These are phyloP conservation scores for Harpagifer antarcticus DNA, from an alignment of 2,797 vertebrate genomes.

Conservation along the genomic window DNA sequence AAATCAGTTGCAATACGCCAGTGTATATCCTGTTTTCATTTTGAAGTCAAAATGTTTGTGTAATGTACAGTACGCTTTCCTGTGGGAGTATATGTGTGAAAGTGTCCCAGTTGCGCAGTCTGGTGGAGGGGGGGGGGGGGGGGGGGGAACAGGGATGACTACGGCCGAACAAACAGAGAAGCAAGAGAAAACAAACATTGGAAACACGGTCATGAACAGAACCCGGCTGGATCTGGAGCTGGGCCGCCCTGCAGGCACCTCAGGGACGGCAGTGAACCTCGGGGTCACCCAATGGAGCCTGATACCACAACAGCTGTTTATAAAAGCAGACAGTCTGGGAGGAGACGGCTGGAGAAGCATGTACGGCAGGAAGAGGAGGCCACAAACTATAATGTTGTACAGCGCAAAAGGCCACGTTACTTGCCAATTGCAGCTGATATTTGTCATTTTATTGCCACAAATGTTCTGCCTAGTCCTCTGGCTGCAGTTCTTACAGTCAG, in stretches of 20 bases:
- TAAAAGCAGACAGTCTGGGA: constrained; percentile 73
- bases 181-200: constrained; percentile 79
- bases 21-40: constrained; percentile 74
- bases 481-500: constrained; percentile 11
- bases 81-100: constrained; percentile 81
- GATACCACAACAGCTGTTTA: constrained; percentile 79
- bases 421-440: constrained; percentile 47
- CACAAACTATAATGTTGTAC: constrained; percentile 57
- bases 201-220: constrained; percentile 76
- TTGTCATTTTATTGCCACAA: constrained; percentile 26
- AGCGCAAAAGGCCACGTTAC: constrained; percentile 49
- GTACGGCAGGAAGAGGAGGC: constrained; percentile 43
- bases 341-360: constrained; percentile 56
- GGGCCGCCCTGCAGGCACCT: constrained; percentile 69
- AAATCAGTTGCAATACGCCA: constrained; percentile 47
- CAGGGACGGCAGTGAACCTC: constrained; percentile 74
- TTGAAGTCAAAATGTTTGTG: constrained; percentile 62
- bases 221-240: constrained; percentile 68
- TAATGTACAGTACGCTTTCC: constrained; percentile 75
- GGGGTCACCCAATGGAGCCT: constrained; percentile 76
- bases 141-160: constrained; percentile 69
- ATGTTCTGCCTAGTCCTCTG: constrained; percentile 1
- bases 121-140: constrained; percentile 59
- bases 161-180: constrained; percentile 71
- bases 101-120: constrained; percentile 68